phyloP scores from a whole-genome alignment of 2,113 vertebrate genomes.

The Corythornis vintsioides region DNA sequence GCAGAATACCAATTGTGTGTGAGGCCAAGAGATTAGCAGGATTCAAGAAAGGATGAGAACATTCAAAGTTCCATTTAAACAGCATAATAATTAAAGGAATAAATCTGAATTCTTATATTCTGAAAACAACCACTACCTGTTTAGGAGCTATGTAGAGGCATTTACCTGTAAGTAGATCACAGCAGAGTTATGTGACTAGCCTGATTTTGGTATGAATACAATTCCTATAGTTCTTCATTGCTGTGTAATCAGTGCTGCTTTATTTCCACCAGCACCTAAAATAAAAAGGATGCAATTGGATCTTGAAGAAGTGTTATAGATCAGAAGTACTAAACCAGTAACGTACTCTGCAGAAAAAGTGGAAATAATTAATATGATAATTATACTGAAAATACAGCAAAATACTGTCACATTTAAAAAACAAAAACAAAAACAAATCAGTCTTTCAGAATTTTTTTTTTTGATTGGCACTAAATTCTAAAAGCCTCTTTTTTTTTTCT shows the following conservation, averaged over 20 bases:
- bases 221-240: background rate
- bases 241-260: background rate
- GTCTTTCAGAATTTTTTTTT: background rate
- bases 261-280: background rate
- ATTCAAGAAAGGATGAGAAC: background rate
- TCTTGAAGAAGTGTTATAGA: background rate
- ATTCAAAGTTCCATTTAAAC: background rate
- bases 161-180: background rate
- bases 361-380: background rate
- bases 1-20: background rate
- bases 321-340: background rate
- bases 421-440: background rate
- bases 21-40: background rate
- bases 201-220: background rate
- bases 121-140: background rate
- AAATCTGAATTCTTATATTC: background rate
- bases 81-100: background rate
- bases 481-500: background rate
- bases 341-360: background rate
- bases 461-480: background rate
- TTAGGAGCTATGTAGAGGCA: background rate
- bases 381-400: background rate
- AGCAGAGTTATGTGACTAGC: background rate
- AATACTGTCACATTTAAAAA: background rate
- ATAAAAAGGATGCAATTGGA: background rate